Conservation (phyloP, 2,113 vertebrate genomes). For the Misgurnus anguillicaudatus region DNA sequence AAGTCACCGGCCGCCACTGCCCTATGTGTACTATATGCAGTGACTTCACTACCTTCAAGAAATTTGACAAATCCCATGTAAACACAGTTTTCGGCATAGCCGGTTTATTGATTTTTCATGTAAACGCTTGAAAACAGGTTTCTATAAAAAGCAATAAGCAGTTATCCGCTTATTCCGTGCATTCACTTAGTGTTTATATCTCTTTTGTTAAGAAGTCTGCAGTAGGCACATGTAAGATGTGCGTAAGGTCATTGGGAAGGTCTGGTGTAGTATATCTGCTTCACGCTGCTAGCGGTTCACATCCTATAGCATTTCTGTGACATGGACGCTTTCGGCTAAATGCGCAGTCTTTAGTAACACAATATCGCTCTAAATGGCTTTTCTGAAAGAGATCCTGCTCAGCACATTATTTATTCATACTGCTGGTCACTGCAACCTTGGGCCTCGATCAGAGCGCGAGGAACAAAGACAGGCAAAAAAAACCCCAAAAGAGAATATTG, state of each 20-base stretch:
- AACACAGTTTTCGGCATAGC: too few relatives aligned
- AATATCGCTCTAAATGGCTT: conserved; percentile 78
- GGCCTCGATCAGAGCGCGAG: conserved; percentile 58
- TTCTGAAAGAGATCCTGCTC: conserved; percentile 77
- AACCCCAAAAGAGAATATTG: neutral
- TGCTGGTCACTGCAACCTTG: conserved; percentile 80
- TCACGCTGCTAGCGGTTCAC: conserved; percentile 65
- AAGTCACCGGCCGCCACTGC: too few relatives aligned
- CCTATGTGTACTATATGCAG: too few relatives aligned
- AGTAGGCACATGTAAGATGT: neutral
- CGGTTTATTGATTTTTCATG: too few relatives aligned
- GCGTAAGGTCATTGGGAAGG: conserved; percentile 63
- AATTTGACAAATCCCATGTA: too few relatives aligned
- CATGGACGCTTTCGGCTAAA: conserved; percentile 44
- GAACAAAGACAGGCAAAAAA: conserved; percentile 8
- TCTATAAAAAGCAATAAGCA: too few relatives aligned
- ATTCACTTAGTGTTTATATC: too few relatives aligned
- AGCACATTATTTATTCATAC: conserved; percentile 81
- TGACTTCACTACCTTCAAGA: too few relatives aligned
- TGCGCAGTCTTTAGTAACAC: conserved; percentile 69
- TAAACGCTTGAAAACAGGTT: too few relatives aligned
- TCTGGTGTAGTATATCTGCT: conserved; percentile 56
- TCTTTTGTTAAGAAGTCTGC: too few relatives aligned
- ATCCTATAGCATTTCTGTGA: conserved; percentile 60
- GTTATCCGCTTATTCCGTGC: too few relatives aligned